phyloP scores from a whole-genome alignment of 2,113 vertebrate species.

The Leuciscus idus region DNA sequence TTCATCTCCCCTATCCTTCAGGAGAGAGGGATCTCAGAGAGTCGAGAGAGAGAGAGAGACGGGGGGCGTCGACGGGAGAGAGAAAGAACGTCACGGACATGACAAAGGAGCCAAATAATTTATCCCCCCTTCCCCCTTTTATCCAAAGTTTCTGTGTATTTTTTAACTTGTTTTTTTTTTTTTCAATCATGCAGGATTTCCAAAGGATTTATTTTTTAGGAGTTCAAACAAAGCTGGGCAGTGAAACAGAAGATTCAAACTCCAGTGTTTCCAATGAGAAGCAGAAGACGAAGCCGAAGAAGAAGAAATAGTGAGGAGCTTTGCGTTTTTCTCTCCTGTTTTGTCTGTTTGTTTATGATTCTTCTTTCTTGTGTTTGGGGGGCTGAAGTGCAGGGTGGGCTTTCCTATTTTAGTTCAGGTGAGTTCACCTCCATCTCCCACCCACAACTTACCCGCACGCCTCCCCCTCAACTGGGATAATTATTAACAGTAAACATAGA shows the following conservation, averaged over 20 bases:
- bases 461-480: conserved; percentile 69
- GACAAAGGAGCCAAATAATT: conserved; percentile 70
- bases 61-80: conserved; percentile 57
- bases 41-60: conserved; percentile 57
- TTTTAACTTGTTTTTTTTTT: conserved; percentile 66
- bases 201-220: conserved; percentile 73
- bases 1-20: conserved; percentile 53
- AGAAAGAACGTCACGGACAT: conserved; percentile 70
- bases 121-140: conserved; percentile 50
- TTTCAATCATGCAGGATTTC: conserved; percentile 81
- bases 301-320: conserved; percentile 77
- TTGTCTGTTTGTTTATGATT: conserved; percentile 57
- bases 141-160: conserved; percentile 74
- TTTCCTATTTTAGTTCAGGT: conserved; percentile 44
- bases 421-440: conserved; percentile 40
- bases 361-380: conserved; percentile 58
- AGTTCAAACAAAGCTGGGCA: conserved; percentile 75
- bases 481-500: conserved; percentile 83
- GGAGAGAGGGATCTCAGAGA: conserved; percentile 55
- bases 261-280: conserved; percentile 78
- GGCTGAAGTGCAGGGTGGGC: conserved; percentile 57
- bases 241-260: conserved; percentile 82
- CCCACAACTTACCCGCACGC: conserved; percentile 62
- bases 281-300: conserved; percentile 65
- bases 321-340: conserved; percentile 63